Base-by-base conservation (phyloP, 2,797 vertebrate genomes). In the Lacerta viridis region DNA sequence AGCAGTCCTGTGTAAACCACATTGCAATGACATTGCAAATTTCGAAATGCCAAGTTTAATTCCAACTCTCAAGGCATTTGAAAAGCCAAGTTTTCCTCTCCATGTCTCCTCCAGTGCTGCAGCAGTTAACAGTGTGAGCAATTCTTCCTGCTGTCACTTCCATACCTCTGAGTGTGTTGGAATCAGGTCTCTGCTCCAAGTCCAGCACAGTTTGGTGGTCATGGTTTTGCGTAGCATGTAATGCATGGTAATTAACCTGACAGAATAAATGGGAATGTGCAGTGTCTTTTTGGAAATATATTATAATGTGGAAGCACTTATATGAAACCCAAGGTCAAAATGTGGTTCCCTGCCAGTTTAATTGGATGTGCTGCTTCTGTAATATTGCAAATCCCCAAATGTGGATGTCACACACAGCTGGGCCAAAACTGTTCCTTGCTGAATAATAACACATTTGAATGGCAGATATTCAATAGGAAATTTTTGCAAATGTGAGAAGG, bases 381-480 rank as follows among this genome's bases (percentile, higher is more conserved):
- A 68, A 87, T 85, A 89, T 36, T 87, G 86, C 91, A 91, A 75
- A 81, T 90, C 86, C 80, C 69, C 39, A 72, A 39, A 64, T 41
- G 83, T 79, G n/a, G 74, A 43, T 33, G 50, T 88, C 84, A 90
- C 61, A 77, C 43, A 29, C 68, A 90, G 87, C 61, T 80, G 85
- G 41, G 80, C 75, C 82, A 89, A 36, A 92, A 92, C 25, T 86
- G 69, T 68, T 89, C 29, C 86, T 91, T 74, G 8, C 89, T 92
- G 83, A 92, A 88, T 90, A 95, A 87, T 91, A 92, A 91, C 59
- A 66, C 59, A 85, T 91, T 78, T 41, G 86, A 93, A 80, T 94
- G 87, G 41, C 75, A 89, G 74, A 78, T 75, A 91, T 59, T 89
- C 5, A 84, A 86, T 87, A 91, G 50, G 68, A 88, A 87, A 50